These are phyloP conservation scores for Hydropsyche tenuis DNA, from an alignment of 1,140 invertebrate species.

Conservation along the genomic window DNA sequence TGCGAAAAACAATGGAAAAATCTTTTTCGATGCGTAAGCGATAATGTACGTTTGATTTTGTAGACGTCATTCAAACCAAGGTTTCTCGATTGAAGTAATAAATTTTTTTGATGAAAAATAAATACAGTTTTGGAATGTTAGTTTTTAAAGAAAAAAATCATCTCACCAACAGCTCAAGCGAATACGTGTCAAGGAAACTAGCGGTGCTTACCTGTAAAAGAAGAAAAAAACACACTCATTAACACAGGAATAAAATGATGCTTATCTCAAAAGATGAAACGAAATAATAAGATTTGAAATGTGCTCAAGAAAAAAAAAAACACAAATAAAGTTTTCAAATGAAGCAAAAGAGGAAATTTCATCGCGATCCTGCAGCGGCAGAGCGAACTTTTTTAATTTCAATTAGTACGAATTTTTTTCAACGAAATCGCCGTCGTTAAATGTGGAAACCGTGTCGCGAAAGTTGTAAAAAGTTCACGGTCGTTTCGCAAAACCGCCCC, in stretches of 20 bases:
- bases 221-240: conserved; percentile 2
- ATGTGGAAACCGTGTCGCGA: background rate
- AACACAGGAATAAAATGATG: background rate
- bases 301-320: background rate
- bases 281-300: background rate
- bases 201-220: conserved; percentile 15
- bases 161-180: background rate
- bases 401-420: conserved; percentile 22
- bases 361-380: background rate
- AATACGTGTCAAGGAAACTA: background rate
- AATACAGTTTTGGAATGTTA: too few species aligned
- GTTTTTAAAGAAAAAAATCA: background rate
- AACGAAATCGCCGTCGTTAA: conserved; percentile 1
- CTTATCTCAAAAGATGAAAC: background rate
- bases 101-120: too few species aligned
- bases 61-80: too few species aligned
- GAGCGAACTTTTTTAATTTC: conserved; percentile 36
- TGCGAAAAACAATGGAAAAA: conserved; percentile 18
- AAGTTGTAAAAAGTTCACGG: too few species aligned
- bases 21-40: background rate
- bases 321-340: conserved; percentile 3
- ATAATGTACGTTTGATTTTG: background rate
- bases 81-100: too few species aligned
- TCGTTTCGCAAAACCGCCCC: too few species aligned
- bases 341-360: conserved; percentile 14